Evolutionary conservation across 2,113 vertebrate species (phyloP), one percentile per base, ranked within the genome.

Genomic region (Eupsittula cactorum): DNA sequence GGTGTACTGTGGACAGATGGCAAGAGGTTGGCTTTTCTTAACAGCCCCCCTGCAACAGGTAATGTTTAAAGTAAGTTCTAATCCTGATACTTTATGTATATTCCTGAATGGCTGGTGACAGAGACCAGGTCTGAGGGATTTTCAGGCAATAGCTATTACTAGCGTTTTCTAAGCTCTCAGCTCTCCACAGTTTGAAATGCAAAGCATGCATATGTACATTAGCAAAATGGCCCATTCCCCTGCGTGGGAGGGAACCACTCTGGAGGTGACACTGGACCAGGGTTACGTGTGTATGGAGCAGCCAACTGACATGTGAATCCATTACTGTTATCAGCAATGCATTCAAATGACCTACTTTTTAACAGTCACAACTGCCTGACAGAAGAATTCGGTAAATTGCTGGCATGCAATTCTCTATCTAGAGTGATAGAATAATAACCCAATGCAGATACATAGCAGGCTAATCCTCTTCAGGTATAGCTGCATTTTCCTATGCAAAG

Each of bases 281-380:
- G 88, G 88, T 95, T 95, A 95, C 52, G 21, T 28, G 71, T 88
- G 82, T 29, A 49, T n/a, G 69, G 47, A 94, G 92, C 90, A 95
- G 93, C 35, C 90, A 91, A 70, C 57, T 96, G 83, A 94, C 91
- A 80, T 86, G 73, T 82, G 90, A 95, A 92, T 94, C 95, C 88
- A 97, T 95, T 95, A 93, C 88, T 76, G 74, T 89, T 96, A 96
- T 84, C 96, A 97, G 90, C 88, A 95, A 75, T 64, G 88, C 93
- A 92, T 95, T 95, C 92, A 96, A 93, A 95, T 94, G 86, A 96
- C 93, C 96, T 94, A 94, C 90, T 96, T 96, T 84, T 95, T 91
- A 96, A 93, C 80, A 76, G 60, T 95, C 88, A 87, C 90, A 92
- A 93, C 70, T 90, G 59, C 62, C 39, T 12, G 0, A 71, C 80